Evolutionary conservation across 2,113 vertebrate genomes (phyloP).

Genomic region (Sitta europaea): DNA sequence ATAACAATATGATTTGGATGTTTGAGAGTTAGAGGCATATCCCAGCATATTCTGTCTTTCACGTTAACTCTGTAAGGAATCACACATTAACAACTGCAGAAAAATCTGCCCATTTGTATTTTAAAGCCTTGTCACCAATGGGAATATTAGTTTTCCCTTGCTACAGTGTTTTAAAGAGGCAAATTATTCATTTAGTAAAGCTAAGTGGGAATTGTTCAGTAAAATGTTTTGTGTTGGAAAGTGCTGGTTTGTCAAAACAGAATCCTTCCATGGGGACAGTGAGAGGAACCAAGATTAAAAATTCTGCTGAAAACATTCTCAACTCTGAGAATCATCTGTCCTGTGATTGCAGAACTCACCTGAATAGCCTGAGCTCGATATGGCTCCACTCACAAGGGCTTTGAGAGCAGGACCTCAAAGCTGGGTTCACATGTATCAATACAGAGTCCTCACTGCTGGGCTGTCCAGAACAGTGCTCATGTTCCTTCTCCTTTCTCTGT

Average conservation of each 20-base stretch:
- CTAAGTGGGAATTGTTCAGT: background rate
- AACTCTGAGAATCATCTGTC: background rate
- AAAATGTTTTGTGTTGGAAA: background rate
- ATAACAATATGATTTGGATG: background rate
- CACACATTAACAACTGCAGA: background rate
- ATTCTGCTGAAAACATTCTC: background rate
- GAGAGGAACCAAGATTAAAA: background rate
- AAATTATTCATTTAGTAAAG: background rate
- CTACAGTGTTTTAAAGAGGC: background rate
- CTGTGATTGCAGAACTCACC: background rate
- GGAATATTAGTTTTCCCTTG: constrained; percentile 3
- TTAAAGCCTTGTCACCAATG: background rate
- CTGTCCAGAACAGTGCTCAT: fast-evolving
- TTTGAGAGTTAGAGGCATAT: background rate
- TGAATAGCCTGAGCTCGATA: background rate
- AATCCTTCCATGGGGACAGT: background rate
- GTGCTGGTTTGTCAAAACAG: background rate
- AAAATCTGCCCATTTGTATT: background rate
- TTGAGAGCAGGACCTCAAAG: background rate
- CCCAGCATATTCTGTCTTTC: background rate
- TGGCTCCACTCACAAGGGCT: background rate
- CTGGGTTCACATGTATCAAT: fast-evolving
- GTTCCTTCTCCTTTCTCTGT: background rate
- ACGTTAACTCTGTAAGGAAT: background rate
- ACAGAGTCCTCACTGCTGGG: background rate